Evolutionary conservation across 2,797 vertebrate species (phyloP).

Genomic region (Clarias fuscus): DNA sequence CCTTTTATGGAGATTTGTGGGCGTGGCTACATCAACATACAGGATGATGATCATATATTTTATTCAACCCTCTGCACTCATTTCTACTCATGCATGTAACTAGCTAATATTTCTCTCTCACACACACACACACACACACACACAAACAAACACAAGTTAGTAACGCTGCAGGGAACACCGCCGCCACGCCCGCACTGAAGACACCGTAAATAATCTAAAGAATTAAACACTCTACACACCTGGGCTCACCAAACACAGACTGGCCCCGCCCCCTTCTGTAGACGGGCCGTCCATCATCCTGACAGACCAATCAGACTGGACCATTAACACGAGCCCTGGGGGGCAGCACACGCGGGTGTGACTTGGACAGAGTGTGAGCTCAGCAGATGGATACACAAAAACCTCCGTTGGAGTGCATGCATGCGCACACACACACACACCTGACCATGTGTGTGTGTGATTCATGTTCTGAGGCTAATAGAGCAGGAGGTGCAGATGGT

Average conservation of each 20-base stretch:
- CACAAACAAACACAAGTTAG: background rate
- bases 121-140: background rate
- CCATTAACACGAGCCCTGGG: conserved; percentile 11
- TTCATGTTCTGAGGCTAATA: conserved; percentile 29
- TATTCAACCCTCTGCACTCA: background rate
- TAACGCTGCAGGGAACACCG: background rate
- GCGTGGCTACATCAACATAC: background rate
- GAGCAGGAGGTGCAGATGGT: conserved; percentile 56
- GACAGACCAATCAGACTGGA: conserved; percentile 10
- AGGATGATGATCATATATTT: background rate
- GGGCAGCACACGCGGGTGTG: background rate
- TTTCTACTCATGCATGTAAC: background rate
- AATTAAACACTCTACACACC: conserved; percentile 6
- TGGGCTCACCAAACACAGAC: background rate
- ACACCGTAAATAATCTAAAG: background rate
- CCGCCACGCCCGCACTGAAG: background rate
- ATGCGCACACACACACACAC: conserved; percentile 34
- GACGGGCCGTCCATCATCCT: conserved; percentile 14
- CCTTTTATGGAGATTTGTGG: background rate
- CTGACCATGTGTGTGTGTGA: conserved; percentile 28
- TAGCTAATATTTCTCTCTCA: background rate
- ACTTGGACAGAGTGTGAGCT: background rate
- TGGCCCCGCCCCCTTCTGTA: background rate
- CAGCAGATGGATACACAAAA: conserved; percentile 44
- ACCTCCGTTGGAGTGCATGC: conserved; percentile 22